These are phyloP conservation scores for Scaptomyza flava DNA, from an alignment of 2,888 invertebrate species.

Conservation along the genomic window DNA sequence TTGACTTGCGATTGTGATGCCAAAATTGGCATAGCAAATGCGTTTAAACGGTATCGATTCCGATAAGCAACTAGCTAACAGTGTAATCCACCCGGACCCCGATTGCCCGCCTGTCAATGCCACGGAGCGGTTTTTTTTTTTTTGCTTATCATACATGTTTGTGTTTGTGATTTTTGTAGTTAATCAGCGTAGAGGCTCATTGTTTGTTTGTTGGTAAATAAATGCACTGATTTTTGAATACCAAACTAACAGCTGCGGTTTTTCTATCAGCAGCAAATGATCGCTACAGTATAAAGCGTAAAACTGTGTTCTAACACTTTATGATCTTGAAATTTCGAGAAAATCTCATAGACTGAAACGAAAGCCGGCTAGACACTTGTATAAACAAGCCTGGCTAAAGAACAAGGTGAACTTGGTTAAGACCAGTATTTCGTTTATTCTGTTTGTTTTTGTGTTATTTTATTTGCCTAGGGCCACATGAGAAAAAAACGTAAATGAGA, in stretches of 20 bases:
- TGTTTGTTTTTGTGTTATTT: neutral
- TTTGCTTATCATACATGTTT: conserved; percentile 23
- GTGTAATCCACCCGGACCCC: no score
- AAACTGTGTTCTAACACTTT: neutral
- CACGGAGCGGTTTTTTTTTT: conserved; percentile 12
- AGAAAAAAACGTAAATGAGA: conserved; percentile 26
- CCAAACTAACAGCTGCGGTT: conserved; percentile 18
- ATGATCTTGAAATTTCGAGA: neutral
- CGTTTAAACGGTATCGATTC: conserved; percentile 27
- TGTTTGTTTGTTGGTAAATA: conserved; percentile 51
- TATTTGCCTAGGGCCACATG: conserved; percentile 5
- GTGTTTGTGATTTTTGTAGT: conserved; percentile 1
- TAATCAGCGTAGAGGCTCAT: conserved; percentile 34
- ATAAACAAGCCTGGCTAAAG: conserved; percentile 23
- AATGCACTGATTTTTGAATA: conserved; percentile 32
- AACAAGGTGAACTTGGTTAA: conserved; percentile 32
- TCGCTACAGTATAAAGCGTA: neutral
- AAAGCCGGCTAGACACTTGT: conserved; percentile 38
- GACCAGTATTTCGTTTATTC: conserved; percentile 40
- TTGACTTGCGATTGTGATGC: conserved; percentile 41
- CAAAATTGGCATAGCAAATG: conserved; percentile 37
- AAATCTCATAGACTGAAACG: neutral
- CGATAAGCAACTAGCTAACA: neutral
- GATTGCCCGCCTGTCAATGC: conserved; percentile 3
- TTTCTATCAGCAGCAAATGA: conserved; percentile 12